phyloP scores from a whole-genome alignment of 2,888 invertebrate genomes.

The Morpho helenor region DNA sequence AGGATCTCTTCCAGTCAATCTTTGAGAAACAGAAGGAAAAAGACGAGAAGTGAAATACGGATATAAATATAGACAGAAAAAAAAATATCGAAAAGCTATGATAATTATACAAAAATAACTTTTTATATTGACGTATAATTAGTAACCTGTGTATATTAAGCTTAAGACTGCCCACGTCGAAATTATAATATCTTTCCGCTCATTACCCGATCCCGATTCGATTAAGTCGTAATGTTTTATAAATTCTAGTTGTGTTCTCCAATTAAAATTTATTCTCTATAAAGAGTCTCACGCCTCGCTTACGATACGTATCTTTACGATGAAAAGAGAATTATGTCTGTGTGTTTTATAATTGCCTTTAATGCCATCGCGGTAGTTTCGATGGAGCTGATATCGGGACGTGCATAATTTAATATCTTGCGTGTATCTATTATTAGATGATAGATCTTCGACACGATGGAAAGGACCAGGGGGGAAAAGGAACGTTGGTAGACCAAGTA shows the following conservation, averaged over 20 bases:
- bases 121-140: too few relatives aligned
- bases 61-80: too few relatives aligned
- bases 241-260: conserved; percentile 58
- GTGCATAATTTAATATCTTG: conserved; percentile 40
- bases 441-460: too few relatives aligned
- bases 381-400: conserved; percentile 37
- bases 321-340: conserved; percentile 49
- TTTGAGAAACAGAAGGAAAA: too few relatives aligned
- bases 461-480: too few relatives aligned
- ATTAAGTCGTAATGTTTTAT: conserved; percentile 71
- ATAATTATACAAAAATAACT: too few relatives aligned
- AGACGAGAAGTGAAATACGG: too few relatives aligned
- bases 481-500: too few relatives aligned
- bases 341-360: conserved; percentile 58
- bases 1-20: too few relatives aligned
- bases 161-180: conserved; percentile 57
- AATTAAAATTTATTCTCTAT: conserved; percentile 66
- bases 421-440: conserved; percentile 16
- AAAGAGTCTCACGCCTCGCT: conserved; percentile 49
- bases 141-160: conserved; percentile 1
- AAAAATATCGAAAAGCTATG: too few relatives aligned
- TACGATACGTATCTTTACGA: conserved; percentile 30
- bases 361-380: conserved; percentile 47
- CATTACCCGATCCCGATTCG: conserved; percentile 66
- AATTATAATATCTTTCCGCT: conserved; percentile 69